Base-by-base conservation (phyloP, 35 echinoderm and acorn worm species). In the Diadema setosum region DNA sequence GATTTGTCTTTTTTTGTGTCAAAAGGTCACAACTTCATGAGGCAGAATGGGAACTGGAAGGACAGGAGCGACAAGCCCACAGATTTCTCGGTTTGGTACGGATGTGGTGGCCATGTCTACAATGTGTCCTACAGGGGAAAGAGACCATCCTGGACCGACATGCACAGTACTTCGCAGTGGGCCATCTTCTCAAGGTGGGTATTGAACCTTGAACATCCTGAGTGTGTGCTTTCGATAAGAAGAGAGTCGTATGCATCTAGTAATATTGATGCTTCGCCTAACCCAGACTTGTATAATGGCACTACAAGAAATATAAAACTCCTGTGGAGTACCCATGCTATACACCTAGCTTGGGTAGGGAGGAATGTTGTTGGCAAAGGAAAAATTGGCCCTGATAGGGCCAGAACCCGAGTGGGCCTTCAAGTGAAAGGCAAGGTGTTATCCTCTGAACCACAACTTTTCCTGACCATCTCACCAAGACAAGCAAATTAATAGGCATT, bases 81-180 rank as follows among this genome's bases (percentile, higher is more conserved):
- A 0, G 96, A 98, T 49, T 91, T 84, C 56, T 88, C 92, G 2
- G 93, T 94, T 23, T 99, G 96, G 96, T 99, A 99, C n/a, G 92
- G 92, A 12, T 99, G 96, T 57, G 96, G 92, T 23, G 96, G 89
- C 33, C 96, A 99, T 57, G 96, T 99, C 0, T 99, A 94, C 81
- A 99, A 99, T 39, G 90, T 94, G 33, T 95, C 92, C 5, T 84
- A 49, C 12, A 69, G 93, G 78, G 96, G 39, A 29, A 94, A 41
- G 59, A 67, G 90, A 35, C 85, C 96, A 45, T 44, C 58, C 15
- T 99, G 96, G 96, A 89, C 83, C 16, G 92, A 99, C 52, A 99
- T 99, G 96, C 92, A 99, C 64, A 99, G 96, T 85, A 87, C 96
- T 33, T 98, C 96, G 6, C 96, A 99, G 78, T 99, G 96, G 96